Percentiles rank a stretch among this genome's conserved stretches.
Evolutionary conservation across 2,797 vertebrate species (phyloP).

Genomic region (Rousettus madagascariensis): DNA sequence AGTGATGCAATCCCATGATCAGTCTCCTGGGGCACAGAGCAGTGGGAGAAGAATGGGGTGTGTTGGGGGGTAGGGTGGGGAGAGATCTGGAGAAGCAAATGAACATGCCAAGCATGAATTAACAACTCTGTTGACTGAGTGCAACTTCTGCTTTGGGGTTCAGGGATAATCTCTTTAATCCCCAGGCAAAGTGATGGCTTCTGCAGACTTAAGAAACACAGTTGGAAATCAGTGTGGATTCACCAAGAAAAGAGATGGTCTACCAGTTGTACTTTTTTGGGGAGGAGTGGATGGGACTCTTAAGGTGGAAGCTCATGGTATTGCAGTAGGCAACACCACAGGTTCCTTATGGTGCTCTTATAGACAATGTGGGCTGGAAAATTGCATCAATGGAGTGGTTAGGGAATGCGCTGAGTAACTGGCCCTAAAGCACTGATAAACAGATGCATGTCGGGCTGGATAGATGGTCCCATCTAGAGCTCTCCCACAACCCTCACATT

Average conservation of each 20-base stretch:
- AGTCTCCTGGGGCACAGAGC: neutral
- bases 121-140: neutral
- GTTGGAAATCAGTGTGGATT: neutral
- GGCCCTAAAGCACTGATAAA: neutral
- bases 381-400: neutral
- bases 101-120: too few relatives aligned
- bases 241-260: neutral
- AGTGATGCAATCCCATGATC: neutral
- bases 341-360: neutral
- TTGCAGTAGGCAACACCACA: neutral
- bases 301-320: neutral
- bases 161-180: neutral
- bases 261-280: neutral
- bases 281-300: neutral
- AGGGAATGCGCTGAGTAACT: neutral
- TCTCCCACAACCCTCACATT: neutral
- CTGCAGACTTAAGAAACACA: conserved; percentile 1
- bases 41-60: neutral
- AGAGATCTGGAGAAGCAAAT: neutral
- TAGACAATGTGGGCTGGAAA: neutral
- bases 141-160: neutral
- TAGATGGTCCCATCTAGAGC: neutral
- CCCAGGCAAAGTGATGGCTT: neutral
- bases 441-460: neutral
- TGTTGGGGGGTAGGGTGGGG: too few relatives aligned